Percentiles rank a stretch among this genome's conserved stretches.
These are phyloP conservation scores for Rhingia campestris DNA, from an alignment of 2,888 invertebrate genomes.

Conservation along the genomic window DNA sequence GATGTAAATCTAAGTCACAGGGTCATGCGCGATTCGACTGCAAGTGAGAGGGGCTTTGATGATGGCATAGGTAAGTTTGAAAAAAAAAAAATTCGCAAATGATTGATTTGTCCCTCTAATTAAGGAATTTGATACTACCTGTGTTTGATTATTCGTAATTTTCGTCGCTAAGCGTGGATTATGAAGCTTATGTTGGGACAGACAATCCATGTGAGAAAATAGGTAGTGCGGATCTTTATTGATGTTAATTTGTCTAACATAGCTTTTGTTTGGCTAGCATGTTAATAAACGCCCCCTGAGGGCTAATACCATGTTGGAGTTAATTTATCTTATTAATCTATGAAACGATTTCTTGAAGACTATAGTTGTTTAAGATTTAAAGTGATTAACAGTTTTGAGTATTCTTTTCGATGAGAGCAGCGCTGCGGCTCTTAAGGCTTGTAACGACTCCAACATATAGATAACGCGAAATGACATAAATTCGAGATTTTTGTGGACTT, in stretches of 20 bases:
- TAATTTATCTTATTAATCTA: not conserved
- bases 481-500: too few species aligned
- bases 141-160: not conserved
- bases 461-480: too few species aligned
- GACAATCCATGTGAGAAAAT: too few species aligned
- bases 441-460: too few species aligned
- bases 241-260: too few species aligned
- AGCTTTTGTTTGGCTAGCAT: too few species aligned
- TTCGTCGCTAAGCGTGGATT: not conserved
- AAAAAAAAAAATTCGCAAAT: not conserved
- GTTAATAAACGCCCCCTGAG: not conserved
- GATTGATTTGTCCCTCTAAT: conserved; percentile 1
- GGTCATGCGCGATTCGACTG: not conserved
- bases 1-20: not conserved
- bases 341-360: not conserved
- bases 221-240: too few species aligned
- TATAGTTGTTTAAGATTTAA: not conserved
- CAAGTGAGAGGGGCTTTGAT: not conserved
- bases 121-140: not conserved
- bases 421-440: too few species aligned
- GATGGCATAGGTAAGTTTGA: not conserved
- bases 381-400: too few species aligned
- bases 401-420: too few species aligned
- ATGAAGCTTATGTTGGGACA: too few species aligned
- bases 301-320: not conserved